Evolutionary conservation across 2,113 vertebrate species (phyloP), one percentile per base, ranked within the genome.

Genomic region (Coracopsis vasa): DNA sequence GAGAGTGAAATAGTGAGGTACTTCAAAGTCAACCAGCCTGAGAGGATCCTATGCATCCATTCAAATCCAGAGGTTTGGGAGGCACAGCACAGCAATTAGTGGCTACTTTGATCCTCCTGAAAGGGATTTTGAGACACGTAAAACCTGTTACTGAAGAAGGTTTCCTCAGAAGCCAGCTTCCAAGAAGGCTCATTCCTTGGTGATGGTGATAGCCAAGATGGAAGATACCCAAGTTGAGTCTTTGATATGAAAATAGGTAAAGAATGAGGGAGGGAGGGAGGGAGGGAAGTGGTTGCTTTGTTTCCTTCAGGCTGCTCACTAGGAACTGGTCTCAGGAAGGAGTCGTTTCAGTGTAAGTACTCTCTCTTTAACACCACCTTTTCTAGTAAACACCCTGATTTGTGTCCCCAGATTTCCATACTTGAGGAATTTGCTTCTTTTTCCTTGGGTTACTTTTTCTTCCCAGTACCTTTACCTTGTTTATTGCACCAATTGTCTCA

Each of bases 181-280:
- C 53, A 61, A 86, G 65, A 85, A 85, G n/a, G 13, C 25, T 88
- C 50, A 37, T 90, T 92, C 48, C 62, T 64, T 35, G 18, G 35
- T 17, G 41, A 82, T 65, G 60, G 37, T 72, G 53, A 92, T 65
- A 86, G 73, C 3, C 21, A 64, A 90, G 48, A 56, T 37, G 70
- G 54, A 92, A 94, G 82, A 86, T 42, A 66, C 16, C 56, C 64
- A 70, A 65, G 37, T 0, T 25, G 37, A 94, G 60, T 44, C 75
- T 94, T 94, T 97, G 82, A 90, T 77, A 86, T 83, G 75, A 93
- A 86, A 92, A 77, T 33, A 83, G 74, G 58, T 37, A 83, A 90
- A 86, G 71, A 86, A 90, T 80, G 1, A 83, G 17, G 62, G 79
- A 80, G 44, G 51, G 27, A 80, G 24, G 41, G 9, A 84, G 45